phyloP scores from a whole-genome alignment of 2,113 vertebrate genomes.

The Diadophis punctatus region DNA sequence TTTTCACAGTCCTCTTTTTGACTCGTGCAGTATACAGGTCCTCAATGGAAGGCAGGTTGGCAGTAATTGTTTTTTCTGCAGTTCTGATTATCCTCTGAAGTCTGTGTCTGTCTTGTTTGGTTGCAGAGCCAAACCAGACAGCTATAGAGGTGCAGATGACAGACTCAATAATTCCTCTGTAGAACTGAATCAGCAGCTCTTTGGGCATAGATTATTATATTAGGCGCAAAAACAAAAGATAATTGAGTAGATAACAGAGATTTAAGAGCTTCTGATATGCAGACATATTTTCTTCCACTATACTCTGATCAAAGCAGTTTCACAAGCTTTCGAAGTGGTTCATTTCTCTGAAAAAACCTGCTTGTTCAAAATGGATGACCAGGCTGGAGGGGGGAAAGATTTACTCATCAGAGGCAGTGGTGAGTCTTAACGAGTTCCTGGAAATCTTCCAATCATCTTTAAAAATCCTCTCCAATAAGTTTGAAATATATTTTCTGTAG shows the following conservation, averaged over 20 bases:
- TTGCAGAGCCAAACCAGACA: too few species aligned
- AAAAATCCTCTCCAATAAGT: neutral
- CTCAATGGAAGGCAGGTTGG: too few species aligned
- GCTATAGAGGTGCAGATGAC: too few species aligned
- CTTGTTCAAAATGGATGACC: neutral
- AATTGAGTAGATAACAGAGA: neutral
- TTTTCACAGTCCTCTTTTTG: too few species aligned
- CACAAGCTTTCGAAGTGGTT: neutral
- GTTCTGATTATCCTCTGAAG: too few species aligned
- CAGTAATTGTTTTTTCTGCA: too few species aligned
- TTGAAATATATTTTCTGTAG: slow-evolving; percentile 24
- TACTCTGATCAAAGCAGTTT: neutral
- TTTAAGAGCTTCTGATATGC: neutral
- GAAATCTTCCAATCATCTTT: neutral
- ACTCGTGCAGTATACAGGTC: too few species aligned
- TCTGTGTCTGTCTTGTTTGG: too few species aligned
- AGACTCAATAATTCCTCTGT: too few species aligned
- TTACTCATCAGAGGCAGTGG: neutral
- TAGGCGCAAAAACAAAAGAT: neutral
- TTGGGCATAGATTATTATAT: neutral
- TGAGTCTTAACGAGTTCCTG: neutral
- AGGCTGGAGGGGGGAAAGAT: neutral
- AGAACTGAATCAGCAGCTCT: too few species aligned
- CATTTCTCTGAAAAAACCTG: neutral
- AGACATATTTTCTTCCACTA: neutral